Conservation (phyloP, 2,888 invertebrate genomes). For the Horisme vitalbata region DNA sequence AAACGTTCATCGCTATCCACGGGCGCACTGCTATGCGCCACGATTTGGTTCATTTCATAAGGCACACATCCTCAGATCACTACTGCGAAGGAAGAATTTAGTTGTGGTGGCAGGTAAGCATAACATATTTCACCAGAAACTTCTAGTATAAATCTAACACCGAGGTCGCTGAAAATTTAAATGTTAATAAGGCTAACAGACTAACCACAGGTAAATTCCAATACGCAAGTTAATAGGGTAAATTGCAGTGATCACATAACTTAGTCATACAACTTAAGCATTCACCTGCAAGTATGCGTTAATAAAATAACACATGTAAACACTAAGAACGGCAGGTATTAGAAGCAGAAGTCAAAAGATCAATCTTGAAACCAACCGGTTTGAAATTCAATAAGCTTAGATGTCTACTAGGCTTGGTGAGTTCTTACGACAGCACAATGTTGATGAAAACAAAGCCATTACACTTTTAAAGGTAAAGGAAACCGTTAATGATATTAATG, state of each 20-base stretch:
- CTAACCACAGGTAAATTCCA: conserved; percentile 1
- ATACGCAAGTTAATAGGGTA: conserved; percentile 1
- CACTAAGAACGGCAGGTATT: background rate
- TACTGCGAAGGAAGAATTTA: conserved; percentile 86
- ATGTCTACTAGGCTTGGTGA: background rate
- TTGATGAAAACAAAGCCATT: too few species aligned
- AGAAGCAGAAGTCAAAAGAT: conserved; percentile 6
- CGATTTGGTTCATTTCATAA: conserved; percentile 88
- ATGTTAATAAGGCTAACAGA: too few species aligned
- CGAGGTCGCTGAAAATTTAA: conserved; percentile 6
- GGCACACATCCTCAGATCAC: conserved; percentile 90
- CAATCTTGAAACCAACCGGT: conserved; percentile 11
- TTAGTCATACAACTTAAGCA: conserved; percentile 6
- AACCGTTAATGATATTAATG: background rate
- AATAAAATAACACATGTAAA: background rate
- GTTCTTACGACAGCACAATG: too few species aligned
- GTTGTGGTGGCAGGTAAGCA: conserved; percentile 60
- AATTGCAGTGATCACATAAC: conserved; percentile 16
- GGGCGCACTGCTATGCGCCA: conserved; percentile 90
- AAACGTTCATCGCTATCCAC: conserved; percentile 81
- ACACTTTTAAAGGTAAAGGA: too few species aligned
- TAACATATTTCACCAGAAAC: conserved; percentile 19
- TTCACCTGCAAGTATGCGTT: background rate
- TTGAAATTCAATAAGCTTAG: conserved; percentile 1
- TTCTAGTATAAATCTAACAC: conserved; percentile 23